These are phyloP conservation scores for Cheilosia vernalis DNA, from an alignment of 2,888 invertebrate species.

Conservation along the genomic window DNA sequence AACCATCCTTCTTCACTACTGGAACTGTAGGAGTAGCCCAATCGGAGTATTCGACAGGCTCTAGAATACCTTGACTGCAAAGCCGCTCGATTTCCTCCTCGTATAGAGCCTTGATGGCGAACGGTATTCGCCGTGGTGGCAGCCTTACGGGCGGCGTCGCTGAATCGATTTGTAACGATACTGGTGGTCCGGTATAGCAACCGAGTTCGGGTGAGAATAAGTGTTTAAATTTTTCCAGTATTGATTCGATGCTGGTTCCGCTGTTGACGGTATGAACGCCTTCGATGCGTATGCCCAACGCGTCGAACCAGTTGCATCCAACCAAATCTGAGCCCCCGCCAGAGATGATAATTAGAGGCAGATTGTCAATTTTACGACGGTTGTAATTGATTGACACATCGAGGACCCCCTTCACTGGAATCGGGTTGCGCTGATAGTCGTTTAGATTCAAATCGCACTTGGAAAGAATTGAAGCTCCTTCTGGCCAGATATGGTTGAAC, in stretches of 20 bases:
- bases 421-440: slow-evolving; percentile 47
- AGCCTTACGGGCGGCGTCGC: slow-evolving; percentile 17
- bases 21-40: slow-evolving; percentile 57
- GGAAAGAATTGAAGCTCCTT: neutral
- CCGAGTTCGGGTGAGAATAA: slow-evolving; percentile 49
- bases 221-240: slow-evolving; percentile 33
- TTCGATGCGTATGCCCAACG: slow-evolving; percentile 61
- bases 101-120: slow-evolving; percentile 61
- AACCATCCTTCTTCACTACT: slow-evolving; percentile 70
- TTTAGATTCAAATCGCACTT: slow-evolving; percentile 31
- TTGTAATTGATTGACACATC: too few relatives aligned
- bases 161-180: too few relatives aligned
- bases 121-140: slow-evolving; percentile 46
- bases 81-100: slow-evolving; percentile 74
- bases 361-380: slow-evolving; percentile 13
- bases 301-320: slow-evolving; percentile 58
- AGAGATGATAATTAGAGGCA: slow-evolving; percentile 55
- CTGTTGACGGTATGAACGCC: slow-evolving; percentile 35
- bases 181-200: slow-evolving; percentile 42
- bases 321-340: slow-evolving; percentile 51
- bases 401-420: slow-evolving; percentile 41
- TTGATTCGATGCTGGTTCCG: slow-evolving; percentile 18
- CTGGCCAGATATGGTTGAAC: slow-evolving; percentile 9
- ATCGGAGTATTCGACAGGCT: slow-evolving; percentile 59
- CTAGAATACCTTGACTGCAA: slow-evolving; percentile 74